Evolutionary conservation across 2,888 invertebrate genomes (phyloP), one percentile per base, ranked within the genome.

Genomic region (Cephonodes hylas): DNA sequence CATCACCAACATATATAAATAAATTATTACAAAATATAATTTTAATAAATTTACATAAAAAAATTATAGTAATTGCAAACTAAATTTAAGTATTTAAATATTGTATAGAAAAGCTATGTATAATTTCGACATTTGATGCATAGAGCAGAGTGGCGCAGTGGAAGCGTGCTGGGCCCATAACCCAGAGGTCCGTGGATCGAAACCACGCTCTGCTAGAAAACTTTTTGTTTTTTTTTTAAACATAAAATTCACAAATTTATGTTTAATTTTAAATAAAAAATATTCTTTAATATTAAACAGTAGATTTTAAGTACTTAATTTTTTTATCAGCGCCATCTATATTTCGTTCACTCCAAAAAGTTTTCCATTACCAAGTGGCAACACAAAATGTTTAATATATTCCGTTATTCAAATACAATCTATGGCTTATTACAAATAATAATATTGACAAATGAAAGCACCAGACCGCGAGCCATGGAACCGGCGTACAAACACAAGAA

Each of bases 161-260:
- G 95, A 95, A 94, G 95, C 95, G 95, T 95, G 95, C 95, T 95
- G 94, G 95, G 95, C 95, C 95, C 95, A 95, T 95, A 95, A 95
- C 95, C 96, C 96, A 96, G 96, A 96, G 96, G 95, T 96, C 96
- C 96, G 96, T 96, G 95, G 95, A 96, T 95, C 95, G 96, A 96
- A 96, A 95, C 95, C 95, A 96, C 95, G 96, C 95, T 95, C 95
- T 95, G 95, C 95, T 95, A 95, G 15, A n/a, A 59, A 10, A 7
- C 74, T 85, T 87, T 86, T 81, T 3, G 1, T 63, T 60, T 66
- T 66, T 70, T 63, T 62, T 44, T 65, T 63, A 53, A 59, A 34
- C 44, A 59, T 61, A 42, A 20, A 15, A 6, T 15, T 46, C 22
- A 22, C 38, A 31, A 22, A 48, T 42, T 59, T 6, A 20, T 42